Base-by-base conservation (phyloP, 2,113 vertebrate species). In the Polypterus senegalus region DNA sequence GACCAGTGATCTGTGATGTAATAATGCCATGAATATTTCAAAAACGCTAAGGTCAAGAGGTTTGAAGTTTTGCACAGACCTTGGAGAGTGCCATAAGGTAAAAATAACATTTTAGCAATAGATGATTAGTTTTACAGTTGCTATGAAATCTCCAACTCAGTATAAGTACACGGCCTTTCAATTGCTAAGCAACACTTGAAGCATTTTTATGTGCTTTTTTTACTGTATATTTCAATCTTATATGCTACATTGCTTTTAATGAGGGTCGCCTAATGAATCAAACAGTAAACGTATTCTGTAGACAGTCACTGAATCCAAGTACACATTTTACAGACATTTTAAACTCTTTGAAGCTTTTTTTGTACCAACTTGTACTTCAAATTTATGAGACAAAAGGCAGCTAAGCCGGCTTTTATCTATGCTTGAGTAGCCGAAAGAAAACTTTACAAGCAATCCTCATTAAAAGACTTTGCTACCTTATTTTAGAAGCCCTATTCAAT, bases 101-200 rank as follows among this genome's bases (percentile, higher is more conserved):
- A 27, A 27, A 27, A 1, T 27, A 27, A 27, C 27, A 27, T 27
- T 27, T 27, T 27, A 27, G 27, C 27, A 27, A 27, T 27, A 27
- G 1, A 27, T 27, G 27, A 27, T 27, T 27, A 27, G 2, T 27
- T 27, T 27, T 27, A 27, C 27, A 27, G 27, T 27, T 27, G 27
- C 27, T 27, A 27, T 27, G 27, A 27, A 27, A 27, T 27, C 27
- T 27, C 27, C 27, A 27, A 27, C 2, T 27, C 27, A 27, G 27
- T 52, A 1, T 61, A 68, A 66, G 70, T 64, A 68, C 59, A 66
- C 3, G 48, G 48, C 59, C 60, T 70, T n/a, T 55, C 65, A 71
- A 75, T 80, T 75, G 74, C 75, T 62, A 71, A 66, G 79, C 74
- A 79, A 75, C 74, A 3, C 57, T 60, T 48, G 65, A 66, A 67